A percentile compares a stretch with the other conserved stretches of the same genome.
phyloP scores from a whole-genome alignment of 2,797 vertebrate species.

The Sebastolobus altivelis region DNA sequence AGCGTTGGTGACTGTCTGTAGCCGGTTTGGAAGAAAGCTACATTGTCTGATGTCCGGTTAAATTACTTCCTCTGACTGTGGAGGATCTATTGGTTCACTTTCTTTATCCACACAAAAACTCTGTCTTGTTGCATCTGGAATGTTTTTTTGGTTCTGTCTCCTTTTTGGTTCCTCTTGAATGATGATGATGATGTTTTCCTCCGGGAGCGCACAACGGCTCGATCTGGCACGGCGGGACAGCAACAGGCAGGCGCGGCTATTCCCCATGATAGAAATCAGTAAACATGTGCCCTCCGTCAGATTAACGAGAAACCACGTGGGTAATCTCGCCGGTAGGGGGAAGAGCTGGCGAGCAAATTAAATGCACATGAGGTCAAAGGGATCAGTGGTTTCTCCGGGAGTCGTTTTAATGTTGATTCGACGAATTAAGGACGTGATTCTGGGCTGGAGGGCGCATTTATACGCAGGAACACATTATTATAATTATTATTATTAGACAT shows the following conservation, averaged over 20 bases:
- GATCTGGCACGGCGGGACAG: constrained; percentile 48
- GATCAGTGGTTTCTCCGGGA: constrained; percentile 60
- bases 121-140: background rate
- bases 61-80: constrained; percentile 20
- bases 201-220: constrained; percentile 18
- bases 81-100: constrained; percentile 24
- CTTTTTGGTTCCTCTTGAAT: background rate
- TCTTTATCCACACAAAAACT: background rate
- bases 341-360: constrained; percentile 74
- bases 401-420: constrained; percentile 51
- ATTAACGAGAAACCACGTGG: constrained; percentile 78
- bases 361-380: constrained; percentile 77
- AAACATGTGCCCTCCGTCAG: constrained; percentile 73
- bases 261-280: constrained; percentile 69
- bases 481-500: background rate
- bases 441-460: background rate
- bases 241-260: constrained; percentile 42
- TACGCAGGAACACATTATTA: background rate
- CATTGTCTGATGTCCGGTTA: constrained; percentile 33
- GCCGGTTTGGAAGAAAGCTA: constrained; percentile 2
- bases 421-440: constrained; percentile 43
- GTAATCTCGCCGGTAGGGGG: constrained; percentile 67
- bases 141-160: background rate
- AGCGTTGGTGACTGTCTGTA: constrained; percentile 27
- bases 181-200: constrained; percentile 24